Percentiles rank a stretch among this genome's conserved stretches.
Conservation (phyloP, 2,113 vertebrate species). For the Tiliqua scincoides region DNA sequence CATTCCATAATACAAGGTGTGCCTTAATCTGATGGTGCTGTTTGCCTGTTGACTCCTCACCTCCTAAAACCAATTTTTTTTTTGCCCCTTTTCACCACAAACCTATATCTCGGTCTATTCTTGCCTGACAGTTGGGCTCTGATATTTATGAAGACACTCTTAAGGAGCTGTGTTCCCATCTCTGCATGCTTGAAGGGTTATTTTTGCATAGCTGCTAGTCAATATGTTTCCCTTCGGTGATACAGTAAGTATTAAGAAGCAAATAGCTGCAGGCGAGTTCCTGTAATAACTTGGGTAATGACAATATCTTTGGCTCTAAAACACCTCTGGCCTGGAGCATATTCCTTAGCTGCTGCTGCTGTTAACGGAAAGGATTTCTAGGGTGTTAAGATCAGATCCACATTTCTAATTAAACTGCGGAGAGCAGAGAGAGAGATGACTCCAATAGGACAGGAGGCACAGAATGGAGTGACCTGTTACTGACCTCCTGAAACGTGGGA, state of each 20-base stretch:
- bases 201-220: constrained; percentile 18
- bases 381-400: not conserved
- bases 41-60: not conserved
- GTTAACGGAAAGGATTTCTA: not conserved
- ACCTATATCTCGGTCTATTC: not conserved
- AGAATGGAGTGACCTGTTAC: not conserved
- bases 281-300: constrained; percentile 31
- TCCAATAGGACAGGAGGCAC: not conserved
- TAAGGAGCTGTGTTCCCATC: not conserved
- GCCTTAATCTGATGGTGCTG: too few relatives aligned
- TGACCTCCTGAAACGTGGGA: not conserved
- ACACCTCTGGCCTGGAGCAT: not conserved
- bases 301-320: not conserved
- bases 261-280: constrained; percentile 25
- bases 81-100: not conserved
- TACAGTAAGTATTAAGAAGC: constrained; percentile 20
- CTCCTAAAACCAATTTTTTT: not conserved
- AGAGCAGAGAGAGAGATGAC: not conserved
- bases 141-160: constrained; percentile 23
- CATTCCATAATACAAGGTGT: not conserved
- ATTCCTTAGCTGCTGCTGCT: not conserved
- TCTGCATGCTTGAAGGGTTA: not conserved
- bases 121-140: not conserved
- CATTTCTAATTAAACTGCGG: constrained; percentile 2
- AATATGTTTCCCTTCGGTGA: constrained; percentile 26